These are phyloP conservation scores for Phacellophora camtschatica DNA, from an alignment of 30 jellyfish, hydroid and myxozoan species.

Conservation along the genomic window DNA sequence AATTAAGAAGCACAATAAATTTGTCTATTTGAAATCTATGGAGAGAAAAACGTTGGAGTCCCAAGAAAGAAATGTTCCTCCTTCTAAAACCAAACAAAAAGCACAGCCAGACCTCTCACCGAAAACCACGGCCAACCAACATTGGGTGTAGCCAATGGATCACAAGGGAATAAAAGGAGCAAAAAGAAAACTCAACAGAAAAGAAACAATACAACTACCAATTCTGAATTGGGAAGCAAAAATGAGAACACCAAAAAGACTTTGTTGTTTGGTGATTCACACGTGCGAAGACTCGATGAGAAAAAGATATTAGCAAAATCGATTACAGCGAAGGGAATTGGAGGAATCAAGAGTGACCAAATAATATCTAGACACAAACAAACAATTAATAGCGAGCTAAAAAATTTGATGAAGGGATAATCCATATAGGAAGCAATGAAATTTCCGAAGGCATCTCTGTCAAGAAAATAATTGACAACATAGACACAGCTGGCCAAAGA, in stretches of 20 bases:
- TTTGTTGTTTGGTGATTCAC: neutral
- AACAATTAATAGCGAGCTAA: too few relatives aligned
- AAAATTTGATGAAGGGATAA: too few relatives aligned
- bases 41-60: neutral
- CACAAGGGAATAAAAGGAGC: neutral
- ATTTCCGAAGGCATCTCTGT: too few relatives aligned
- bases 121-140: neutral
- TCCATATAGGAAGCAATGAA: too few relatives aligned
- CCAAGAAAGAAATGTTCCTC: neutral
- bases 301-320: too few relatives aligned
- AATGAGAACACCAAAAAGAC: neutral
- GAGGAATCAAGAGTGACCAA: too few relatives aligned
- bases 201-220: neutral
- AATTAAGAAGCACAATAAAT: neutral
- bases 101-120: neutral
- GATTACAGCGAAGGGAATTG: too few relatives aligned
- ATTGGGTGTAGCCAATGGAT: neutral
- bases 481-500: too few relatives aligned
- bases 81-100: neutral
- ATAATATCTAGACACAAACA: too few relatives aligned
- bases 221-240: neutral
- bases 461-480: too few relatives aligned
- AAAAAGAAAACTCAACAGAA: neutral
- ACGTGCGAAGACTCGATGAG: neutral
- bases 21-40: neutral